Percentiles rank a stretch among this genome's conserved stretches.
Evolutionary conservation across 2,113 vertebrate species (phyloP).

Genomic region (Phycodurus eques): DNA sequence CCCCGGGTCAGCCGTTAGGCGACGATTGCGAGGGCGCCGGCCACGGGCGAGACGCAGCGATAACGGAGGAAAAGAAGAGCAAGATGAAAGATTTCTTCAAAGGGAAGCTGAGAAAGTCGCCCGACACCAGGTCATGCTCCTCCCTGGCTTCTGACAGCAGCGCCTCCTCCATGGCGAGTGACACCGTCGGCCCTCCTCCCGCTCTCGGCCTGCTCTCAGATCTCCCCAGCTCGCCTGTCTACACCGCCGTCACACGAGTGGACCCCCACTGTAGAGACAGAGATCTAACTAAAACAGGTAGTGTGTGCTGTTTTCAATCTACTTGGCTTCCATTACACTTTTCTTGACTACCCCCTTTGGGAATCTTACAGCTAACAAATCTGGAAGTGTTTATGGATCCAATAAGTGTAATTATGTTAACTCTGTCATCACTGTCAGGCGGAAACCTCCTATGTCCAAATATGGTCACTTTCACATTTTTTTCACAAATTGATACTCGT

Average conservation of each 20-base stretch:
- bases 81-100: constrained; percentile 86
- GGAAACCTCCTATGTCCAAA: no score
- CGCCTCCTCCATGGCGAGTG: constrained; percentile 82
- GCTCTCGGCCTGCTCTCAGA: constrained; percentile 69
- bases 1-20: constrained; percentile 57
- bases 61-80: constrained; percentile 80
- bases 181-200: constrained; percentile 70
- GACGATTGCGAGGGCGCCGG: constrained; percentile 60
- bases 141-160: constrained; percentile 92
- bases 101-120: constrained; percentile 82
- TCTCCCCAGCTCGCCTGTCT: constrained; percentile 74
- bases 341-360: no score
- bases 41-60: constrained; percentile 54
- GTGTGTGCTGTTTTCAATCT: background rate
- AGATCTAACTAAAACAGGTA: constrained; percentile 73
- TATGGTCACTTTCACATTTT: no score
- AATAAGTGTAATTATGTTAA: no score
- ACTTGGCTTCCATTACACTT: no score
- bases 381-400: no score
- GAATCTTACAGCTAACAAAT: no score
- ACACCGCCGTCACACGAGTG: constrained; percentile 80
- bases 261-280: constrained; percentile 72
- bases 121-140: constrained; percentile 86
- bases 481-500: no score
- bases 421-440: no score